A percentile compares a stretch with the other conserved stretches of the same genome.
Conservation (phyloP, 37 sponge, comb jelly and placozoan genomes). For the Diacarnus erythraeanus region DNA sequence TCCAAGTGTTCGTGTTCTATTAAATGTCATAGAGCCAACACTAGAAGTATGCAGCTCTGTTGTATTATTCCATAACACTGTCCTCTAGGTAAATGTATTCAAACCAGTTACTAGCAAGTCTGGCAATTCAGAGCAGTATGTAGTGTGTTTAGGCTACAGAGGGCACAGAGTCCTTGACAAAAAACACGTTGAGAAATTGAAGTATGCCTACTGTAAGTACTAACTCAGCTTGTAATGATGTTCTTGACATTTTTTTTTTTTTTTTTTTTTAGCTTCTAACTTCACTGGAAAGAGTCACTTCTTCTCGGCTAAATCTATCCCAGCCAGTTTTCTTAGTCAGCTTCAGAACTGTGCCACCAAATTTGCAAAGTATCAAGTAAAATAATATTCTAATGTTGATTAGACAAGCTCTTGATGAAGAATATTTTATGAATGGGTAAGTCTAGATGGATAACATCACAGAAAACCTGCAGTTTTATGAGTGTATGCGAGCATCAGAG, state of each 20-base stretch:
- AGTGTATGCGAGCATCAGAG: constrained; percentile 63
- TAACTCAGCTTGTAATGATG: too few relatives aligned
- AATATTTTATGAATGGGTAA: not conserved
- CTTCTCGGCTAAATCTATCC: constrained; percentile 40
- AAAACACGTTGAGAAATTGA: constrained; percentile 45
- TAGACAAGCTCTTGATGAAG: not conserved
- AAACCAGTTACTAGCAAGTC: constrained; percentile 92
- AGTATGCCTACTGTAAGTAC: constrained; percentile 34
- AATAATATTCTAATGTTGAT: not conserved
- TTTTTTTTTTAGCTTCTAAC: not conserved
- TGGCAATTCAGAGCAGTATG: constrained; percentile 86
- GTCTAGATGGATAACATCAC: constrained; percentile 49
- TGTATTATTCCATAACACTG: not conserved
- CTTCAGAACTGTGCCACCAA: constrained; percentile 29
- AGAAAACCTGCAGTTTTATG: constrained; percentile 61
- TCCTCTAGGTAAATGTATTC: constrained; percentile 71
- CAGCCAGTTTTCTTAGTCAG: constrained; percentile 49
- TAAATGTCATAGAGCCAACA: too few relatives aligned
- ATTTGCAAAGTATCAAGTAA: constrained; percentile 39
- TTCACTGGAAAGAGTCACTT: too few relatives aligned
- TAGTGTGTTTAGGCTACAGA: constrained; percentile 79
- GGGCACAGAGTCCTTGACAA: constrained; percentile 30
- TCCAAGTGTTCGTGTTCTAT: too few relatives aligned
- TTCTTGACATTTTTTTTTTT: not conserved
- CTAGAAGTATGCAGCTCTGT: too few relatives aligned